Percentiles rank a stretch among this genome's conserved stretches.
Conservation (phyloP, 2,797 vertebrate species). For the Natrix natrix region DNA sequence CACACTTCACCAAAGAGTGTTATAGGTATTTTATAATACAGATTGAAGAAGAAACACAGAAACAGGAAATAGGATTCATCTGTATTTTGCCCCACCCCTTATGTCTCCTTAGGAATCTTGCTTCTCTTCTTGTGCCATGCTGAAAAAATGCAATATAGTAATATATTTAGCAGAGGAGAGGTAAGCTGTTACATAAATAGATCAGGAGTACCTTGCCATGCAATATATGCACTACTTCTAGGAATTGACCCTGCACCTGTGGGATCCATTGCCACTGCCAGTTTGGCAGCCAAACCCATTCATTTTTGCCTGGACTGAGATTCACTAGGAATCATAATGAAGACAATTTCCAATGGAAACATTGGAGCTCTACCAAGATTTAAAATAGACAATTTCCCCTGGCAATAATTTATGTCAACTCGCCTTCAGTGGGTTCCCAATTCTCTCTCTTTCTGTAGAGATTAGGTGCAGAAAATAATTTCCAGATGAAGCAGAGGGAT, state of each 20-base stretch:
- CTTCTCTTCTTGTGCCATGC: neutral
- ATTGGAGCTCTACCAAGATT: neutral
- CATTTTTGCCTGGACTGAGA: neutral
- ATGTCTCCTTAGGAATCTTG: neutral
- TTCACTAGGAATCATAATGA: neutral
- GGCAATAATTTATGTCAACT: neutral
- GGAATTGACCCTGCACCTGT: neutral
- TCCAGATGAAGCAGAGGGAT: neutral
- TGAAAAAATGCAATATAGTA: neutral
- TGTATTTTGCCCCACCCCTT: neutral
- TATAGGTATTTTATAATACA: neutral
- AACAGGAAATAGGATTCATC: neutral
- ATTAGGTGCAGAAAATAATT: neutral
- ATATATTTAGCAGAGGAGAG: neutral
- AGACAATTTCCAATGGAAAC: neutral
- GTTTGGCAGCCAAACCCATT: neutral
- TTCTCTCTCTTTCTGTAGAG: neutral
- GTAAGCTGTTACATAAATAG: neutral
- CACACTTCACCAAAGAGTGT: neutral
- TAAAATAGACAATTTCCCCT: neutral
- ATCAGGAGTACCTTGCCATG: neutral
- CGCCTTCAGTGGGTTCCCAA: neutral
- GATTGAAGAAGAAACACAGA: neutral
- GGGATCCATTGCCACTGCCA: neutral
- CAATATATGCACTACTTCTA: neutral